Base-by-base conservation (phyloP, 2,113 vertebrate species). In the Salvelinus fontinalis region DNA sequence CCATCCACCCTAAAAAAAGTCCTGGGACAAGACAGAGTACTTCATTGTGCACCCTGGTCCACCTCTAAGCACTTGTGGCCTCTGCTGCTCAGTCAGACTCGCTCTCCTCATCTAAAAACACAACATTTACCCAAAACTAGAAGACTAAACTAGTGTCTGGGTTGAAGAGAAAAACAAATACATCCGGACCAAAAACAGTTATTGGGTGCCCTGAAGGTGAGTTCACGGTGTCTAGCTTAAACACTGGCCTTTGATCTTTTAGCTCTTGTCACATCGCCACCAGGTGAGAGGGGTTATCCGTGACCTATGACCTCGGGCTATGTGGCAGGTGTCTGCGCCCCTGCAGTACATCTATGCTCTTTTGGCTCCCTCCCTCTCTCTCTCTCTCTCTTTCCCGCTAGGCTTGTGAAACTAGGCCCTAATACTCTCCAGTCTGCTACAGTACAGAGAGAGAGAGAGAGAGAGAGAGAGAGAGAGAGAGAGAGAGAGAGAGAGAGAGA, bases 251-350 rank as follows among this genome's bases (percentile, higher is more conserved):
- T 11, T 73, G 14, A 31, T 57, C 31, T 71, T 49, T 67, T 8
- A 13, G 5, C 59, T 9, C 7, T 11, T n/a, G 5, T 62, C n/a
- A 9, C 2, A 9, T 22, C 7, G 0, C n/a, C 13, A n/a, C 7
- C 59, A 62, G 59, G 20, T 60, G 59, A 60, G 59, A 60, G 49
- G 59, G 18, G 20, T 60, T 60, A n/a, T 22, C 59, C 20, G 11
- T 22, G 59, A 62, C 59, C 5, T 22, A 24, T 62, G 59, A 62
- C n/a, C 59, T 62, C 59, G 7, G 5, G 20, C 12, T 57, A 64
- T n/a, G 73, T 39, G 54, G 75, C 83, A 79, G 76, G 77, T 76
- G 83, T 72, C 57, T 16, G 13, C 77, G 66, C 74, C 79, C 71
- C 79, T 81, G 78, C 20, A 27, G 72, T 31, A 24, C 54, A 64